These are phyloP conservation scores for Tetropium fuscum DNA, from an alignment of 2,888 invertebrate species.

Conservation along the genomic window DNA sequence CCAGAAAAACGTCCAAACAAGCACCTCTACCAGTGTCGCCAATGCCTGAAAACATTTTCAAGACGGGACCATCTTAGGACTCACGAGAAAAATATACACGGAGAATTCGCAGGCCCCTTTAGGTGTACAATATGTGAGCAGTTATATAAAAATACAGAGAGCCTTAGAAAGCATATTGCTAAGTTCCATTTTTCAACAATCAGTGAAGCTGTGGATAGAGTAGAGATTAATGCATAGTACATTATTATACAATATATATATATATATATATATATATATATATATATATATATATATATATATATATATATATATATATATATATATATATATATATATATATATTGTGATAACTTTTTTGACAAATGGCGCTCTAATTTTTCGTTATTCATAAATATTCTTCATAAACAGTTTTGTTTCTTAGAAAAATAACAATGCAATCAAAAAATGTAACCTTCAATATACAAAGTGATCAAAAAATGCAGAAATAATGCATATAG, in stretches of 20 bases:
- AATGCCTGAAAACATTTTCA: slow-evolving; percentile 63
- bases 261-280: background rate
- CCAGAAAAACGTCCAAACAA: slow-evolving; percentile 52
- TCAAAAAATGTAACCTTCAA: too few species aligned
- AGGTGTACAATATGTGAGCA: slow-evolving; percentile 65
- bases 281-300: background rate
- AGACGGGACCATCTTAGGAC: slow-evolving; percentile 65
- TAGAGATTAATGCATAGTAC: slow-evolving; percentile 51
- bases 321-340: too few species aligned
- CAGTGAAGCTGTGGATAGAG: slow-evolving; percentile 47
- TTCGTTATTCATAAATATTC: too few species aligned
- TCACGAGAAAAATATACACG: slow-evolving; percentile 67
- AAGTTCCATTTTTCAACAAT: slow-evolving; percentile 63
- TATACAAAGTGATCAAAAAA: too few species aligned
- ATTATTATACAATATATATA: background rate
- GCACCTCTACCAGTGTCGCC: slow-evolving; percentile 61
- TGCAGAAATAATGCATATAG: too few species aligned
- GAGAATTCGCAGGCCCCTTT: slow-evolving; percentile 66
- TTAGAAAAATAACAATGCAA: too few species aligned
- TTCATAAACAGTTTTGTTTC: too few species aligned
- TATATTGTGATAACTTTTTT: too few species aligned
- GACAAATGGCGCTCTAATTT: too few species aligned
- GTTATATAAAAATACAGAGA: slow-evolving; percentile 66
- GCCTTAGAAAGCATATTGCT: slow-evolving; percentile 65
- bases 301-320: too few species aligned